Evolutionary conservation across 2,797 vertebrate species (phyloP).

Genomic region (Sebastes taczanowskii): DNA sequence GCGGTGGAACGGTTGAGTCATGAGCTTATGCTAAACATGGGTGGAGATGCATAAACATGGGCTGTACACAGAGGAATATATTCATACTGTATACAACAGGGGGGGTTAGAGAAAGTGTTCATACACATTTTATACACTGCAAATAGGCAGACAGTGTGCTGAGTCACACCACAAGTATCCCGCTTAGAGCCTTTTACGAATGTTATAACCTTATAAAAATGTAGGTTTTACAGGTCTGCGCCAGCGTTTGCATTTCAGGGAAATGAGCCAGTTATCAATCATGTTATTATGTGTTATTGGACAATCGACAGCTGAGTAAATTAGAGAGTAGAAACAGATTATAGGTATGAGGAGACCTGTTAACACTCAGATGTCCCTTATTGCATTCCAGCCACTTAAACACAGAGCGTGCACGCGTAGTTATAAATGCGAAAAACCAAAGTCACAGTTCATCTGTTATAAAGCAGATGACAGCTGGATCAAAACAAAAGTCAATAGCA

Average conservation of each 20-base stretch:
- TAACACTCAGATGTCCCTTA: slow-evolving; percentile 31
- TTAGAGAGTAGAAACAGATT: slow-evolving; percentile 48
- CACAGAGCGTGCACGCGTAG: not conserved
- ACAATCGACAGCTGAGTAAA: slow-evolving; percentile 32
- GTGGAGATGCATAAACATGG: slow-evolving; percentile 74
- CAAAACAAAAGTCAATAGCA: slow-evolving; percentile 62
- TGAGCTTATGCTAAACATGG: slow-evolving; percentile 76
- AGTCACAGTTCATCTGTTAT: slow-evolving; percentile 28
- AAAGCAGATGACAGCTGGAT: slow-evolving; percentile 63
- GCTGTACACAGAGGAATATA: slow-evolving; percentile 65
- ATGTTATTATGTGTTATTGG: slow-evolving; percentile 43
- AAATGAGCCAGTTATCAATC: slow-evolving; percentile 49
- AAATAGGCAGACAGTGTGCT: slow-evolving; percentile 22
- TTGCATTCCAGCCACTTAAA: slow-evolving; percentile 19
- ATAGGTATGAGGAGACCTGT: slow-evolving; percentile 17
- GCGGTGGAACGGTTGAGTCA: slow-evolving; percentile 72
- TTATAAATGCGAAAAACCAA: not conserved
- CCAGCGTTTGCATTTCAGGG: slow-evolving; percentile 2
- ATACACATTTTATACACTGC: slow-evolving; percentile 34
- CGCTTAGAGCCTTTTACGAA: not conserved
- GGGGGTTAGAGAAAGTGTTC: slow-evolving; percentile 22
- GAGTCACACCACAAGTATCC: slow-evolving; percentile 28
- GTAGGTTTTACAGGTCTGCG: not conserved
- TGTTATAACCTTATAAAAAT: not conserved
- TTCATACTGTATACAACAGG: slow-evolving; percentile 58